Percentiles rank a stretch among this genome's conserved stretches.
Conservation (phyloP, 2,113 vertebrate species). For the Phrynocephalus versicolor region DNA sequence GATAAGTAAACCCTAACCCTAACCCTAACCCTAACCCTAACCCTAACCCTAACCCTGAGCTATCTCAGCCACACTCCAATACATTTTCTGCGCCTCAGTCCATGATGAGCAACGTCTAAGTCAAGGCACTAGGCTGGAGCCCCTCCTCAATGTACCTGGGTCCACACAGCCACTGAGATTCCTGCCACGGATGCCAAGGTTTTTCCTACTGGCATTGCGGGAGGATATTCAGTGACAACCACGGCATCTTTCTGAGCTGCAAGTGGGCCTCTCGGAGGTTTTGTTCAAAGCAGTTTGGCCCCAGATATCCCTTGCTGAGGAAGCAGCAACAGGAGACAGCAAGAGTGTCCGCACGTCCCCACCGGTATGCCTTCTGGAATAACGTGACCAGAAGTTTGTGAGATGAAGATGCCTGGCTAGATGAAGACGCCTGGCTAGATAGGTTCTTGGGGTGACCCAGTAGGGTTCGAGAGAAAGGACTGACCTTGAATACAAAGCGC, state of each 20-base stretch:
- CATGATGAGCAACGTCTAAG: neutral
- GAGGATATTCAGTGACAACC: too few relatives aligned
- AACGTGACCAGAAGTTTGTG: neutral
- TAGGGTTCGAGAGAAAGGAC: neutral
- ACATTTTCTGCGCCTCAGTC: too few relatives aligned
- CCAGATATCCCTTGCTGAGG: neutral
- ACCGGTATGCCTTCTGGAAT: neutral
- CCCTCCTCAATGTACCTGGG: neutral
- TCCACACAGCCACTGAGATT: neutral
- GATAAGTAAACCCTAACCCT: too few relatives aligned
- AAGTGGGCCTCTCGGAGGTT: too few relatives aligned
- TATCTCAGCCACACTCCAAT: too few relatives aligned
- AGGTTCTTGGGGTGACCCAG: neutral
- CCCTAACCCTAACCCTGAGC: too few relatives aligned
- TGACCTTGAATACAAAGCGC: slow-evolving; percentile 89
- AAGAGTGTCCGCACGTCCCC: neutral
- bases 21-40: too few relatives aligned
- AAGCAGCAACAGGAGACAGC: neutral
- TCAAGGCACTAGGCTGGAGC: neutral
- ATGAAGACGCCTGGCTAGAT: neutral
- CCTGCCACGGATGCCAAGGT: neutral
- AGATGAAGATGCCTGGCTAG: neutral
- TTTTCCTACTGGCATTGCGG: too few relatives aligned
- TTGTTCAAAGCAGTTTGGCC: too few relatives aligned
- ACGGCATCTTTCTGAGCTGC: too few relatives aligned